phyloP scores from a whole-genome alignment of 2,113 vertebrate species.

The Rhea americana region DNA sequence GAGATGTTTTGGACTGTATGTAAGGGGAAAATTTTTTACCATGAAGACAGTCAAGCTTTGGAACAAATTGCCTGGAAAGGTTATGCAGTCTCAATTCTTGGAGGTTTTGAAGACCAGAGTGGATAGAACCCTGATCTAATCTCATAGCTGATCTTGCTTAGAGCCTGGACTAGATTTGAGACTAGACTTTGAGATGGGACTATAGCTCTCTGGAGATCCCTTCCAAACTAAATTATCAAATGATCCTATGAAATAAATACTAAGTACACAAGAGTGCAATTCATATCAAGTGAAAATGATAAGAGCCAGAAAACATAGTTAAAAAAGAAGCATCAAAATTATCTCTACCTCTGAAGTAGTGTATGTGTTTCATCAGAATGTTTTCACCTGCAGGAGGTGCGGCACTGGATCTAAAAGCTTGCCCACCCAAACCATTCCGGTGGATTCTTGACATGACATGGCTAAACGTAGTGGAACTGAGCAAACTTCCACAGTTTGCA shows the following conservation, averaged over 20 bases:
- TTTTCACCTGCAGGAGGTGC: constrained; percentile 72
- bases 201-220: background rate
- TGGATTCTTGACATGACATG: constrained; percentile 82
- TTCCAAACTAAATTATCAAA: background rate
- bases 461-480: constrained; percentile 81
- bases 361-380: background rate
- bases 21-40: background rate
- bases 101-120: background rate
- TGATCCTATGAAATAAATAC: background rate
- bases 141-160: background rate
- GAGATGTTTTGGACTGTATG: background rate
- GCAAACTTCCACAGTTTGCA: constrained; percentile 77
- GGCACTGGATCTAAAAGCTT: constrained; percentile 80
- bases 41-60: background rate
- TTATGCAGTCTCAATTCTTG: background rate
- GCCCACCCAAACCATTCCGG: constrained; percentile 74
- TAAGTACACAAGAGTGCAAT: background rate
- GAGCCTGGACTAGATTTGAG: background rate
- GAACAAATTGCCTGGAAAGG: background rate
- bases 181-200: background rate
- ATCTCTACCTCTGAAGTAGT: background rate
- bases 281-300: background rate
- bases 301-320: background rate
- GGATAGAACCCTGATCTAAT: background rate
- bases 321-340: background rate